Base-by-base conservation (phyloP, 2,888 invertebrate genomes). In the Anorthoa munda region DNA sequence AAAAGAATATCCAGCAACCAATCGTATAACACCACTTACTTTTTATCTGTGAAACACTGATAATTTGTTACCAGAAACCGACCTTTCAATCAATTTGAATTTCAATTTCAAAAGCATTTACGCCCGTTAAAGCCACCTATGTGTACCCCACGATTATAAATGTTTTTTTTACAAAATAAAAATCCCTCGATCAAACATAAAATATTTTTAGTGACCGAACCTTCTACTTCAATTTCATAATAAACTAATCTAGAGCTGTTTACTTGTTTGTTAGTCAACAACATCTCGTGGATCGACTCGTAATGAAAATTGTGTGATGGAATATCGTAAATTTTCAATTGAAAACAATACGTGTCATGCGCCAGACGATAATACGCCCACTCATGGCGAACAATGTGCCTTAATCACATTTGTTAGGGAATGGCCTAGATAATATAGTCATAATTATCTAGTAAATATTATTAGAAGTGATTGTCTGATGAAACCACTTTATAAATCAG, bases 181-280 rank as follows among this genome's bases (percentile, higher is more conserved):
- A 39, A 39, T 9, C 7, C 18, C 15, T 23, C 4, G 13, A 55
- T 66, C 18, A 45, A n/a, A 3, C 5, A 11, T 58, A 45, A 39
- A 55, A 58, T 55, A 66, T 80, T 66, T 65, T 59, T 63, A 46
- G 17, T 55, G 9, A 60, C 63, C 11, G 53, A 50, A 56, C 12
- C 45, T 64, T 39, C 26, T 53, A 21, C 17, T 26, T 60, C n/a
- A 64, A 59, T 59, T 55, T 68, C 13, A 65, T 51, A 46, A 56
- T 53, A 39, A 65, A 74, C 9, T 63, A 58, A 68, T 81, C 50
- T 48, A 26, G 23, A n/a, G 58, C 53, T 80, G 64, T 66, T 72
- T 76, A 46, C 50, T 67, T 66, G 46, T 74, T 74, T 80, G 58
- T 53, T 50, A 53, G 58, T 59, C n/a, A 74, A 80, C 56, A 80